Evolutionary conservation across 2,888 invertebrate species (phyloP), one percentile per base, ranked within the genome.

Genomic region (Diaphora mendica): DNA sequence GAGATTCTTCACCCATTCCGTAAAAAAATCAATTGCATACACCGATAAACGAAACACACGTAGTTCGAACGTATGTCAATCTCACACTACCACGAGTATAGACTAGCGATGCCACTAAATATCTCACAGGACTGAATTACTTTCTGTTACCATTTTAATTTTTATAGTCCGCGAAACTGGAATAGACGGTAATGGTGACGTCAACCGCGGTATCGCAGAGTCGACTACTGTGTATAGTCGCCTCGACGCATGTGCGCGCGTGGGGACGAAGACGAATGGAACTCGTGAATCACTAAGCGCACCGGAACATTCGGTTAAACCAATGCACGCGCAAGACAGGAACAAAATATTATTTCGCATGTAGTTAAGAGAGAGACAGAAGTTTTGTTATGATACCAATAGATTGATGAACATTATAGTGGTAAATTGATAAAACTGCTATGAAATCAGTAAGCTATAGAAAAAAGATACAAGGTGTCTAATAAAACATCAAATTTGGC

Each of bases 1-100:
- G 91, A 86, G 91, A 91, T 91, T 95, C 92, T 91, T 95, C 95
- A 88, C 94, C 95, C 95, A 95, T 95, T 87, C 89, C 94, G 94
- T 88, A 91, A 91, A 92, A 81, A 92, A 95, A 94, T 94, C 94
- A 93, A 95, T 95, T 91, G 91, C 88, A 83, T 79, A 79, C 84
- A 86, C 90, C 88, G 88, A 90, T 89, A 89, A 89, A 89, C 87
- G 85, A 83, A 84, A 91, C 89, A 91, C 89, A 94, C 95, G 93
- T 92, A 92, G 91, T 81, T 78, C 77, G 80, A 77, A 79, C 70
- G 78, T 78, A 78, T 86, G 84, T 83, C 82, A 80, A 79, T 77
- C 74, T 68, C 70, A 75, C 74, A 72, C 75, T 72, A 82, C 75
- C 78, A 79, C 80, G 73, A 78, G 75, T 82, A 82, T 77, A 77